Conservation (phyloP, 2,797 vertebrate genomes). For the Setipinna tenuifilis region DNA sequence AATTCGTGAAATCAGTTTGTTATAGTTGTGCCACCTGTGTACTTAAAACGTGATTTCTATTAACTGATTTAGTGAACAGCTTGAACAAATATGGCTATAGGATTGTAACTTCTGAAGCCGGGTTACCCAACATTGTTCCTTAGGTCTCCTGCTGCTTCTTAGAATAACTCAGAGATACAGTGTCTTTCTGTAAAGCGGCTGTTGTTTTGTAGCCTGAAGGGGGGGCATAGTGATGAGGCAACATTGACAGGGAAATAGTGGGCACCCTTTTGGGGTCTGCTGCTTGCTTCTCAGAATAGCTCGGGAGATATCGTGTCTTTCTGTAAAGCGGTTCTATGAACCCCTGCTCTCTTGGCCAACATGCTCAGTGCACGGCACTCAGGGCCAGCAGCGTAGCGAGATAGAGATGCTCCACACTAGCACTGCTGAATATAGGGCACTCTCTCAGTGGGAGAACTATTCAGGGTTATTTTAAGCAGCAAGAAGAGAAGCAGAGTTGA, state of each 20-base stretch:
- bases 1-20: too few species aligned
- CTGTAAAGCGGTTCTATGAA: not conserved
- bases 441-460: conserved; percentile 73
- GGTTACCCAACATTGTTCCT: too few species aligned
- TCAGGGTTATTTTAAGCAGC: conserved; percentile 75
- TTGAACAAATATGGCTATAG: too few species aligned
- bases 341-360: not conserved
- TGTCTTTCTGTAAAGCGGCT: not conserved
- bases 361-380: not conserved
- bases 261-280: too few species aligned
- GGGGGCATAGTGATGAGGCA: too few species aligned
- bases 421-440: conserved; percentile 72
- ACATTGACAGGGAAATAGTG: too few species aligned
- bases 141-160: not conserved
- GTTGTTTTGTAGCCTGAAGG: too few species aligned
- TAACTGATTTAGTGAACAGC: too few species aligned
- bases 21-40: too few species aligned
- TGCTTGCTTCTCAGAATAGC: too few species aligned
- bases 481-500: conserved; percentile 70
- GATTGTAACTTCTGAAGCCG: too few species aligned
- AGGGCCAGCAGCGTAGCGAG: conserved; percentile 31
- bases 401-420: not conserved
- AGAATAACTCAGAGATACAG: not conserved
- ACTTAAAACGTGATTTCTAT: too few species aligned
- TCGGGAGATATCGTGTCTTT: not conserved